Conservation (phyloP, 53 echinoderm and acorn worm species). For the Crossaster papposus region DNA sequence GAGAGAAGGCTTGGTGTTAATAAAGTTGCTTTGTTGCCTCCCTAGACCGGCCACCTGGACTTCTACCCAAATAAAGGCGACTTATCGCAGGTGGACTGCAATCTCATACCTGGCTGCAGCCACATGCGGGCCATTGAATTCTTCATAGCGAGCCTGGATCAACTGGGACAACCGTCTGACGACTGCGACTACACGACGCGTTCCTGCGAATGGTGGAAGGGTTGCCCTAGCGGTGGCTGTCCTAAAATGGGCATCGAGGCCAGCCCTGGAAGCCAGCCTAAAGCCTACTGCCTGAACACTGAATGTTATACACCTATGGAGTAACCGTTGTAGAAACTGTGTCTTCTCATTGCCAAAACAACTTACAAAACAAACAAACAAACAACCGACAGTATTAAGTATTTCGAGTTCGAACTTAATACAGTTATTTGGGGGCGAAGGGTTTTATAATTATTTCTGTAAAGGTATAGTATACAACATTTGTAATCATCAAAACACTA, state of each 20-base stretch:
- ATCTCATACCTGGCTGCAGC: constrained; percentile 35
- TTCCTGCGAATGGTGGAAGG: not conserved
- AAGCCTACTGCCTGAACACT: too few relatives aligned
- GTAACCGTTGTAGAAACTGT: too few relatives aligned
- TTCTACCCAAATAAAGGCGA: constrained; percentile 79
- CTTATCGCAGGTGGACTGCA: constrained; percentile 40
- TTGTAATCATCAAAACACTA: too few relatives aligned
- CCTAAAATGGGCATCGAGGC: constrained; percentile 8
- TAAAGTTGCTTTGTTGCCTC: not conserved
- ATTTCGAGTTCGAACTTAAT: too few relatives aligned
- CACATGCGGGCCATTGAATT: constrained; percentile 62
- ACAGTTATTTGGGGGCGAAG: too few relatives aligned
- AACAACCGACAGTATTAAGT: too few relatives aligned
- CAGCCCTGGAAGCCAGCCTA: too few relatives aligned
- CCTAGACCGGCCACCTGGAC: constrained; percentile 77
- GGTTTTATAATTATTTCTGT: too few relatives aligned
- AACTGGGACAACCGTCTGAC: not conserved
- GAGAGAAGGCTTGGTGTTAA: not conserved
- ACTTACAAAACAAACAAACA: too few relatives aligned
- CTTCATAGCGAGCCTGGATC: constrained; percentile 58
- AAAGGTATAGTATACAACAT: too few relatives aligned
- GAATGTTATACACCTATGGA: too few relatives aligned
- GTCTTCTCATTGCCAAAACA: too few relatives aligned
- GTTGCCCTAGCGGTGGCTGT: not conserved
- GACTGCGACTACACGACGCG: not conserved